Base-by-base conservation (phyloP, 2,113 vertebrate genomes). In the Microcebus murinus region DNA sequence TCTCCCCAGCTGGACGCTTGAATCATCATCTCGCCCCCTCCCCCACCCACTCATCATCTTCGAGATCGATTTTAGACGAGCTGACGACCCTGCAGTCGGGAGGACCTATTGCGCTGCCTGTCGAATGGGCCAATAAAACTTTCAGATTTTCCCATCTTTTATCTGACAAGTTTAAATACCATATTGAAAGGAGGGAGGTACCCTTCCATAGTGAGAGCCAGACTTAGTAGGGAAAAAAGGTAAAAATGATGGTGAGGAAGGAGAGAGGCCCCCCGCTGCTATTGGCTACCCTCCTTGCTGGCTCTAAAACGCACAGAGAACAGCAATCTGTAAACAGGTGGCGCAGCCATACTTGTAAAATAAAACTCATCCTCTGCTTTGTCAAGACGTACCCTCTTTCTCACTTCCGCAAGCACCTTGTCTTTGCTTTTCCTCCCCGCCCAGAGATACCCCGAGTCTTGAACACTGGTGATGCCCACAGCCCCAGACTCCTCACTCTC, bases 151-250 rank as follows among this genome's bases (percentile, higher is more conserved):
- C 70, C 17, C 11, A 15, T 21, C 82, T 76, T 93, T 63, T 4
- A 84, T 34, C 71, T 71, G 89, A 61, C 39, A 94, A 92, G 89
- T 18, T 83, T 59, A 90, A 86, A 61, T 80, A 87, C 61, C 80
- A 48, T 82, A 80, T 34, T 91, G 83, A 97, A 85, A 59, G 36
- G 84, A 82, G 0, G 8, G 61, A 95, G 18, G 23, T 27, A 50
- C 31, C 65, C 20, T 81, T 95, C 25, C 63, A 11, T 25, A 88
- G 88, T 12, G 67, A 39, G 83, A 76, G 87, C 48, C 61, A 98
- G 92, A 92, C n/a, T 87, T 20, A 86, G 65, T 61, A 95, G 84
- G 81, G 65, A 73, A 96, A 88, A 18, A 29, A 48, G 27, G 48
- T 12, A 45, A 77, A 77, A 80, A 48, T 29, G 55, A 88, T 8